Conservation (phyloP, 2,888 invertebrate species). For the Noctua fimbriata region DNA sequence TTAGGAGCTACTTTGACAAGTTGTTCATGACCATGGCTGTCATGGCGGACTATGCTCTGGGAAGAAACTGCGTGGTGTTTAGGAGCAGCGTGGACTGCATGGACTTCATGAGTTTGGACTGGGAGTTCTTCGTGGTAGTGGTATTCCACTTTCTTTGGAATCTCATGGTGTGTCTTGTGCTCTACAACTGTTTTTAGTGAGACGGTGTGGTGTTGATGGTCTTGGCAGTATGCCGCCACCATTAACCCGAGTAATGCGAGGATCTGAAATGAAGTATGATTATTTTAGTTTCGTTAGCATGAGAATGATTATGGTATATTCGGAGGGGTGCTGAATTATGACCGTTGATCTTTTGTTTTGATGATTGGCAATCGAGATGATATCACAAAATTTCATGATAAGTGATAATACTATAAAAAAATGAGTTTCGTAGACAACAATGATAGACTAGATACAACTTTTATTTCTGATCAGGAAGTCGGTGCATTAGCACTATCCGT, state of each 20-base stretch:
- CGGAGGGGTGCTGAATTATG: neutral
- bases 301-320: neutral
- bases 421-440: neutral
- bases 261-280: conserved; percentile 68
- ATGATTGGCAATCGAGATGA: neutral
- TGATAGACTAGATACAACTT: neutral
- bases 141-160: conserved; percentile 71
- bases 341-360: neutral
- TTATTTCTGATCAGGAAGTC: conserved; percentile 17
- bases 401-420: neutral
- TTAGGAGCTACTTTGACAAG: conserved; percentile 65
- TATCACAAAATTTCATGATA: neutral
- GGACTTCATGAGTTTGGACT: conserved; percentile 33
- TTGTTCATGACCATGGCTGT: conserved; percentile 61
- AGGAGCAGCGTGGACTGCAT: conserved; percentile 48
- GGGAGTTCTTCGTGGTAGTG: conserved; percentile 39
- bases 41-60: conserved; percentile 74
- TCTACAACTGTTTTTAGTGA: conserved; percentile 72
- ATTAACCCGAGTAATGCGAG: conserved; percentile 64
- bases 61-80: conserved; percentile 73
- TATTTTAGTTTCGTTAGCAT: neutral
- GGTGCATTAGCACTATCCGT: conserved; percentile 1
- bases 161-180: conserved; percentile 76
- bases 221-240: conserved; percentile 72
- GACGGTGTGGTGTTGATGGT: conserved; percentile 70